These are phyloP conservation scores for Aix galericulata DNA, from an alignment of 2,113 vertebrate species.

Conservation along the genomic window DNA sequence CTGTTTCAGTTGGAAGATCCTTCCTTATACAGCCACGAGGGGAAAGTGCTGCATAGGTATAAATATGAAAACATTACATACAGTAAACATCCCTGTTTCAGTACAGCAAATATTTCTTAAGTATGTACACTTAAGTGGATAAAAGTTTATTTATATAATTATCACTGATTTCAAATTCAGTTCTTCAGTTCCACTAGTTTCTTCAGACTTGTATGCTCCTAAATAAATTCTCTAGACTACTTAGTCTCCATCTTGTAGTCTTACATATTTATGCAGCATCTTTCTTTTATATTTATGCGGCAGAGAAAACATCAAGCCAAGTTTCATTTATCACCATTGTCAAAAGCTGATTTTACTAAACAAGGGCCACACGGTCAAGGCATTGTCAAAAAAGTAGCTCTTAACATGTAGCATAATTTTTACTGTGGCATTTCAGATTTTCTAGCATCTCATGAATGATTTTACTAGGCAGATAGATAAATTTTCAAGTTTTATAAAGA, in stretches of 20 bases:
- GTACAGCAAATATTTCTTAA: background rate
- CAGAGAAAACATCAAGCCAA: background rate
- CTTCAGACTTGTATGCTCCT: background rate
- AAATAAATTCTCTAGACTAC: background rate
- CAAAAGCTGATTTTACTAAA: background rate
- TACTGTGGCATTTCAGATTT: background rate
- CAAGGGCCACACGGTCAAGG: background rate
- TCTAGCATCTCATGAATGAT: background rate
- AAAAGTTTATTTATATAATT: background rate
- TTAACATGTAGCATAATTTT: background rate
- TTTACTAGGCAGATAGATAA: background rate
- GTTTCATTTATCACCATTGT: background rate
- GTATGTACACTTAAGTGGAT: background rate
- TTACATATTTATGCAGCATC: background rate
- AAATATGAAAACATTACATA: background rate
- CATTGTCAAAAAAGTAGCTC: background rate
- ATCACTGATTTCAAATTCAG: background rate
- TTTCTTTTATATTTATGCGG: background rate
- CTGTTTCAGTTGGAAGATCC: background rate
- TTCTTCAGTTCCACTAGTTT: background rate
- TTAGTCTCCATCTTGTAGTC: background rate
- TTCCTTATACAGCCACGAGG: background rate
- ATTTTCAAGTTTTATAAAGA: background rate
- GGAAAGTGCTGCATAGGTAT: background rate
- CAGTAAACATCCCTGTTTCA: background rate